Conservation (phyloP, 2,797 vertebrate species). For the Anabas testudineus region DNA sequence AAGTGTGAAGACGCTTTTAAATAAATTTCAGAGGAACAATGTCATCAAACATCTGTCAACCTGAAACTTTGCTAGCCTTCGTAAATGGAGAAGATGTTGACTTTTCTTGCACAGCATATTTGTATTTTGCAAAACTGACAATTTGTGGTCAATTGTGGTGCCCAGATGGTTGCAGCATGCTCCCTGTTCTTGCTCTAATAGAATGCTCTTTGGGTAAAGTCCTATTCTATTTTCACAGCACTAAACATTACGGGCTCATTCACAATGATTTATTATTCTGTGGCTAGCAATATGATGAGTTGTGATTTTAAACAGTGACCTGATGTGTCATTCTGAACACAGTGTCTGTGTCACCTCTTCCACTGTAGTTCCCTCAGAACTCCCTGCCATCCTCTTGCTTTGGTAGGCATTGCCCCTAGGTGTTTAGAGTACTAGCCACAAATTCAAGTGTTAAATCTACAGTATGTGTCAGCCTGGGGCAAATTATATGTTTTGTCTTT, state of each 20-base stretch:
- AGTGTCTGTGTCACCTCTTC: slow-evolving; percentile 60
- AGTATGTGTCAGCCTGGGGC: slow-evolving; percentile 33
- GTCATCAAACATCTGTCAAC: too few relatives aligned
- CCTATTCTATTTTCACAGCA: slow-evolving; percentile 74
- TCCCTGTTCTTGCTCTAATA: slow-evolving; percentile 45
- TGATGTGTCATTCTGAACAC: slow-evolving; percentile 57
- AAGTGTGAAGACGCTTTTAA: too few relatives aligned
- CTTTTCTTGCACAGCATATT: too few relatives aligned
- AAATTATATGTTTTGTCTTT: slow-evolving; percentile 50
- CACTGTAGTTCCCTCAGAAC: slow-evolving; percentile 66
- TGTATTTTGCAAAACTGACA: too few relatives aligned
- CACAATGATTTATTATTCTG: slow-evolving; percentile 65
- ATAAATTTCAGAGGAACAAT: too few relatives aligned
- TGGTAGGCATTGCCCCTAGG: slow-evolving; percentile 61
- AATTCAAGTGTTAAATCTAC: slow-evolving; percentile 47
- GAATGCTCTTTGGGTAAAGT: slow-evolving; percentile 51
- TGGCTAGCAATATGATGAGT: slow-evolving; percentile 50
- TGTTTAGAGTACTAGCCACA: slow-evolving; percentile 59
- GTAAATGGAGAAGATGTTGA: too few relatives aligned
- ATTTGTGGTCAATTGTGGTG: too few relatives aligned
- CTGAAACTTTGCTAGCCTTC: too few relatives aligned
- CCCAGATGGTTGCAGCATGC: too few relatives aligned
- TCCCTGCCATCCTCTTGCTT: slow-evolving; percentile 52
- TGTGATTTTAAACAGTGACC: slow-evolving; percentile 71
- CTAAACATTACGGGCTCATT: slow-evolving; percentile 66